Conservation (phyloP, 64 coral and sea anemone genomes). For the Pachyseris speciosa region DNA sequence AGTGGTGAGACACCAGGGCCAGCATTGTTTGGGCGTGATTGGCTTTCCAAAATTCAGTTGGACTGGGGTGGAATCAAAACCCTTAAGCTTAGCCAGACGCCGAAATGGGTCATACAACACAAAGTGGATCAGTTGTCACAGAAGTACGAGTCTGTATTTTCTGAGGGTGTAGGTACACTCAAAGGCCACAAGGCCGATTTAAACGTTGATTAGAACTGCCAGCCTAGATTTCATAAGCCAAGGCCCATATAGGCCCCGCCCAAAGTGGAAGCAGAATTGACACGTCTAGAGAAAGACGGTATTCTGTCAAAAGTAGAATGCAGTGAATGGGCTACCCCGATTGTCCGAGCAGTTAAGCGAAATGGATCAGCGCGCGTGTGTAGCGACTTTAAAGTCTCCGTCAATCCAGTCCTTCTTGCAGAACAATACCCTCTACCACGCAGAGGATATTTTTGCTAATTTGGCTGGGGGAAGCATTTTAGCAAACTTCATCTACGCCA, state of each 20-base stretch:
- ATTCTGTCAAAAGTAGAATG: too few relatives aligned
- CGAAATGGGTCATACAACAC: too few relatives aligned
- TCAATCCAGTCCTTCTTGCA: constrained; percentile 46
- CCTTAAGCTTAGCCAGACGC: too few relatives aligned
- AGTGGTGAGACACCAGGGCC: constrained; percentile 32
- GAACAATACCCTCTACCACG: too few relatives aligned
- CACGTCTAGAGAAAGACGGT: constrained; percentile 47
- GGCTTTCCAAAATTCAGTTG: constrained; percentile 55
- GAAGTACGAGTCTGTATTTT: too few relatives aligned
- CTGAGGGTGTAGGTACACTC: constrained; percentile 59
- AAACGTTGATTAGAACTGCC: constrained; percentile 49
- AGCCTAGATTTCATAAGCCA: too few relatives aligned
- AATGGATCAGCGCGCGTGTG: constrained; percentile 43
- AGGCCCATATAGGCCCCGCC: constrained; percentile 49
- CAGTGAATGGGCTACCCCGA: too few relatives aligned
- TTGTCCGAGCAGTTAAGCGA: constrained; percentile 35
- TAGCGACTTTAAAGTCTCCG: constrained; percentile 61
- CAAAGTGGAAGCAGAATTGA: constrained; percentile 71
- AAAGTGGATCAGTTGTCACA: too few relatives aligned
- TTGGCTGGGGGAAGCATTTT: constrained; percentile 40
- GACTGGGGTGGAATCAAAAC: constrained; percentile 67
- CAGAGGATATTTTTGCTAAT: too few relatives aligned
- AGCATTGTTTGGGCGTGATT: constrained; percentile 65
- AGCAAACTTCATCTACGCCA: constrained; percentile 35
- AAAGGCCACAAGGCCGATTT: constrained; percentile 60